These are phyloP conservation scores for Chironomus tentans DNA, from an alignment of 2,888 invertebrate species.

Conservation along the genomic window DNA sequence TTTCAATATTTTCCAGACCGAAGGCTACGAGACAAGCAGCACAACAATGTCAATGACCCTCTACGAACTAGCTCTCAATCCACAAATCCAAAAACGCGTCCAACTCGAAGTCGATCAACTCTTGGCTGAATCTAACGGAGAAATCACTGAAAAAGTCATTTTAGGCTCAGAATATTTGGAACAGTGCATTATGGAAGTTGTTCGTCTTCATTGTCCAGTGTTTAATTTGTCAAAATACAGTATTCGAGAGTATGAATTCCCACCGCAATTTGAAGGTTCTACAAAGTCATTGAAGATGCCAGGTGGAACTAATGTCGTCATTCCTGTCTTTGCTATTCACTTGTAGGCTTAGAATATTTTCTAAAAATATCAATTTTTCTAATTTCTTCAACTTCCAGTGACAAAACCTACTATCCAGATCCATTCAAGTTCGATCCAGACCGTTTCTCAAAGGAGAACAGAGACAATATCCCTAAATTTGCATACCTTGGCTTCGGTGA, in stretches of 20 bases:
- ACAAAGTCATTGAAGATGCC: conserved; percentile 21
- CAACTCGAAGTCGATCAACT: conserved; percentile 27
- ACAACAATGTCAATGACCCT: conserved; percentile 28
- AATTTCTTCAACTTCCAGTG: conserved; percentile 18
- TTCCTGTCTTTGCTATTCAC: conserved; percentile 29
- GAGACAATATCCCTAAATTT: conserved; percentile 8
- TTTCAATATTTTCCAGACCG: background rate
- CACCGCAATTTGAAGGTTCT: conserved; percentile 27
- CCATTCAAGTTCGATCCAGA: conserved; percentile 28
- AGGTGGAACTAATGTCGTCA: conserved; percentile 25
- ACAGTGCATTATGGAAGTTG: conserved; percentile 27
- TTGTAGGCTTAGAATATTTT: conserved; percentile 20
- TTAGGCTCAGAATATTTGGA: conserved; percentile 6
- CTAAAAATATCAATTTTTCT: background rate
- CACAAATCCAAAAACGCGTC: conserved; percentile 27
- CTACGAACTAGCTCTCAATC: conserved; percentile 28
- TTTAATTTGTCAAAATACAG: conserved; percentile 27
- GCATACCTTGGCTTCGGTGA: conserved; percentile 28
- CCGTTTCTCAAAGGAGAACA: conserved; percentile 22
- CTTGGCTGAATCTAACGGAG: conserved; percentile 25
- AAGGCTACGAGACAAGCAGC: conserved; percentile 28
- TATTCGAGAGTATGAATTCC: conserved; percentile 24
- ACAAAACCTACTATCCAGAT: conserved; percentile 26
- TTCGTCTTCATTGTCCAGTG: conserved; percentile 28
- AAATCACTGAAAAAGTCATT: conserved; percentile 27